Evolutionary conservation across 2,113 vertebrate species (phyloP), one percentile per base, ranked within the genome.

Genomic region (Corythornis cristatus): DNA sequence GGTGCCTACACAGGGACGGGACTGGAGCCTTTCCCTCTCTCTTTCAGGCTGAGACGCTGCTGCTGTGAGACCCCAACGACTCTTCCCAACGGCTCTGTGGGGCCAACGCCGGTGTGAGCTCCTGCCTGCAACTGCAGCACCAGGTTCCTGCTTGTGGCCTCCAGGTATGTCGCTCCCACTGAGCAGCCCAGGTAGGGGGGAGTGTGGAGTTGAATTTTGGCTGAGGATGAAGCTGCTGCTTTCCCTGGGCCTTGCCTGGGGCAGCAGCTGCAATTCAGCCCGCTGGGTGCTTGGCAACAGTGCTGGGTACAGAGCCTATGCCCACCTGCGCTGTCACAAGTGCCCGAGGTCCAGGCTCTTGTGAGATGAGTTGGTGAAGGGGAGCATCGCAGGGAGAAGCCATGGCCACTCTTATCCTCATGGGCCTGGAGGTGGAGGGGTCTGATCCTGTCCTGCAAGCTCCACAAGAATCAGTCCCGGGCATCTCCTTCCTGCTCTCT

Each of bases 11-110:
- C 76, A 51, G 79, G 88, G 83, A 86, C 0, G 5, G 66, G 26
- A 72, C 89, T 89, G 91, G 23, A 95, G 77, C 82, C 71, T 86
- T 58, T 82, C 50, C 54, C 56, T 87, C 94, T 95, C 88, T 82
- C 68, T 94, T 95, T 7, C 95, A 98, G 98, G 95, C 89, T 90
- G 96, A 95, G 81, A 40, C 67, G 16, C 93, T 45, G 46, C 85
- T 90, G 80, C 90, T 90, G 43, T 86, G 95, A 97, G 95, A 87
- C 82, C 82, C 89, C 6, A 21, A 91, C 87, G 0, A 58, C 56
- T 92, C 46, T 37, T 50, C 58, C 93, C 10, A 8, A 70, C 82
- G 1, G 17, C 57, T 22, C 28, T 5, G 9, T 64, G 65, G 80
- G 58, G 48, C 6, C 7, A 11, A 68, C 35, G 22, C 46, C 6